Percentiles rank a stretch among this genome's conserved stretches.
phyloP scores from a whole-genome alignment of 2,113 vertebrate genomes.

The Glaucidium brasilianum region DNA sequence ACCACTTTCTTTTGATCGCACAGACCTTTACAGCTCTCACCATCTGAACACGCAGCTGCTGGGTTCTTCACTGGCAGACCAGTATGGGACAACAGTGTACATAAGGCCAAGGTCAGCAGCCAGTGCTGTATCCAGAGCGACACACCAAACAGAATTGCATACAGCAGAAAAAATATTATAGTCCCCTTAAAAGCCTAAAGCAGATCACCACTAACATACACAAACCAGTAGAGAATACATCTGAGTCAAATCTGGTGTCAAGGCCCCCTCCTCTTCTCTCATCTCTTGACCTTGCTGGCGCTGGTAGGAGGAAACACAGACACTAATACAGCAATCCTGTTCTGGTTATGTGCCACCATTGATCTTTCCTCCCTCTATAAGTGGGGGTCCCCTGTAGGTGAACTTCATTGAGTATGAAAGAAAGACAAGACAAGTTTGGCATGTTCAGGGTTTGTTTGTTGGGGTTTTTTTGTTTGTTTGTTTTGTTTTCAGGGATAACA shows the following conservation, averaged over 20 bases:
- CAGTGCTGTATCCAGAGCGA: not conserved
- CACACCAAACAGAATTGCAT: not conserved
- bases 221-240: not conserved
- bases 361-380: not conserved
- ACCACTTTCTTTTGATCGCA: not conserved
- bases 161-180: not conserved
- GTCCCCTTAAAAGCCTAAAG: not conserved
- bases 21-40: not conserved
- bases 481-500: no score
- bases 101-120: not conserved
- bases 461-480: not conserved
- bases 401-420: not conserved
- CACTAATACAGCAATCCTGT: not conserved
- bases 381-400: rapidly evolving
- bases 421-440: not conserved
- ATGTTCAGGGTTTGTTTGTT: not conserved
- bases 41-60: not conserved
- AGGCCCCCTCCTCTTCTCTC: not conserved
- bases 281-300: not conserved
- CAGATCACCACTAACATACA: not conserved
- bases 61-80: not conserved
- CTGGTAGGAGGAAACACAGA: not conserved
- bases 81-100: not conserved
- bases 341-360: not conserved
- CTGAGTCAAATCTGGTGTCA: not conserved